Conservation (phyloP, 2,113 vertebrate species). For the Oreochromis spilurus region DNA sequence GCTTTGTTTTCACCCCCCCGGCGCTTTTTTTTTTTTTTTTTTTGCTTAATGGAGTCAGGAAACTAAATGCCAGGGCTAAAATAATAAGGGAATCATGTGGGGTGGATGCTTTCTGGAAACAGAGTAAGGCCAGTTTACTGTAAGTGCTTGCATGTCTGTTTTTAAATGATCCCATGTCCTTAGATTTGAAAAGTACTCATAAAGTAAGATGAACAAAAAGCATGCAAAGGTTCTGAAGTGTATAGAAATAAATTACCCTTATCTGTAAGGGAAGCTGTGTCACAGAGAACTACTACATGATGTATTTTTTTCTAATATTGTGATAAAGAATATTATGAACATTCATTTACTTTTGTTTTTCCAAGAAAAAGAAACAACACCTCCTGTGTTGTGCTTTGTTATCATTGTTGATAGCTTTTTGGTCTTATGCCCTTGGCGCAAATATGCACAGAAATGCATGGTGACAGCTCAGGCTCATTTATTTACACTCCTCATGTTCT, state of each 20-base stretch:
- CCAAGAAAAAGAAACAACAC: neutral
- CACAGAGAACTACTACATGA: neutral
- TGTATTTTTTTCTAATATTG: neutral
- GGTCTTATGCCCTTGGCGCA: neutral
- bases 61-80: neutral
- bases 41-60: neutral
- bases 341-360: neutral
- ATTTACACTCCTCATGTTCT: neutral
- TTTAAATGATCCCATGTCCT: neutral
- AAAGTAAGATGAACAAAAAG: neutral
- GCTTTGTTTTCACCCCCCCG: neutral
- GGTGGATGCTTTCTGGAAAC: neutral
- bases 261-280: neutral
- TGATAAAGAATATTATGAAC: neutral
- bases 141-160: neutral
- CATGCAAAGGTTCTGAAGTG: neutral
- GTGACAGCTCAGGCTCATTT: neutral
- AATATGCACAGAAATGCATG: neutral
- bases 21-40: neutral
- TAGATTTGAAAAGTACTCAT: neutral
- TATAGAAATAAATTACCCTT: neutral
- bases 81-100: neutral
- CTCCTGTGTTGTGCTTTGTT: neutral
- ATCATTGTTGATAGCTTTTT: neutral
- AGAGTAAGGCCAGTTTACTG: neutral